Percentiles rank a stretch among this genome's conserved stretches.
Evolutionary conservation across 2,797 vertebrate genomes (phyloP).

Genomic region (Tragopan temminckii): DNA sequence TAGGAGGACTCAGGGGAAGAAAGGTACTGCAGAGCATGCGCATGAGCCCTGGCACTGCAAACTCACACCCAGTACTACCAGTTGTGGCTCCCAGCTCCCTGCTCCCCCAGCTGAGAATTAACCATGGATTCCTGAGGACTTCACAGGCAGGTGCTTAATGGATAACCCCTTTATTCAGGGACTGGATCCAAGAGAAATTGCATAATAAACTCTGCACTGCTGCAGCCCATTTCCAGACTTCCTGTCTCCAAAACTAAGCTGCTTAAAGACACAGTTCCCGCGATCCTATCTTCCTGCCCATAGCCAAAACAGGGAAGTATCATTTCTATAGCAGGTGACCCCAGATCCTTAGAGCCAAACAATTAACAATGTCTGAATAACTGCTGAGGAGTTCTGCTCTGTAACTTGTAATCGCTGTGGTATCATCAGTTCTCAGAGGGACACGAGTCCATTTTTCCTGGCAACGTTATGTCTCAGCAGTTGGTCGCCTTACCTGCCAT

Average conservation of each 20-base stretch:
- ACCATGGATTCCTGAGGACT: neutral
- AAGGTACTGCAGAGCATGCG: neutral
- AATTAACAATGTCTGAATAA: neutral
- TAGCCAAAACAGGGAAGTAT: neutral
- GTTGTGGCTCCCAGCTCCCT: neutral
- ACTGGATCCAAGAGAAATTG: slow-evolving; percentile 47
- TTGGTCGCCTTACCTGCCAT: neutral
- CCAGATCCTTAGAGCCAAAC: slow-evolving; percentile 9
- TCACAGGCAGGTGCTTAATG: neutral
- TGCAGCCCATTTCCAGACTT: slow-evolving; percentile 55
- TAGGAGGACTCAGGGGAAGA: neutral
- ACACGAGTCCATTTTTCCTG: neutral
- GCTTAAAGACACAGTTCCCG: slow-evolving; percentile 34
- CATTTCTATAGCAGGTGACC: slow-evolving; percentile 7
- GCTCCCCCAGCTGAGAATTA: neutral
- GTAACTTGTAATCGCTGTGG: neutral
- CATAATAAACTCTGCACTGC: slow-evolving; percentile 63
- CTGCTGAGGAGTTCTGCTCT: neutral
- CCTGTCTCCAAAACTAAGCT: slow-evolving; percentile 54
- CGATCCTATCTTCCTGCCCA: slow-evolving; percentile 24
- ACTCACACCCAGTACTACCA: neutral
- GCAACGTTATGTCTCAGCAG: neutral
- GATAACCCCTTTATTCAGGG: slow-evolving; percentile 41
- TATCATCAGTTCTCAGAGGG: neutral
- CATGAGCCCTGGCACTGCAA: neutral